Evolutionary conservation across 2,113 vertebrate species (phyloP), one percentile per base, ranked within the genome.

Genomic region (Rattus rattus): DNA sequence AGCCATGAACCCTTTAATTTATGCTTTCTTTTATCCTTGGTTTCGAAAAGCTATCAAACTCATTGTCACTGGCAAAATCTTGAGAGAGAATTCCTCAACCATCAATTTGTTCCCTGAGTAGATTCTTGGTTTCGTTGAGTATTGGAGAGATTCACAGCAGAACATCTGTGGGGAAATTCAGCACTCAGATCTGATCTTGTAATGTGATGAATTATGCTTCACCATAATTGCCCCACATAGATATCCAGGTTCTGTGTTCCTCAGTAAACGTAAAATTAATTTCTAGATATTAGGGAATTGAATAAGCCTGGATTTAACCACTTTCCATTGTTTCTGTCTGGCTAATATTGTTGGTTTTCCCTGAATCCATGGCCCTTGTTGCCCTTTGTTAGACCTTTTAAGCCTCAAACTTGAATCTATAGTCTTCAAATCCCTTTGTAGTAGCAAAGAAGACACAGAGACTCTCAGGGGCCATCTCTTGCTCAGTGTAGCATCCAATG

Each of bases 21-120:
- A 98, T 95, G 85, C 91, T 30, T 93, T 96, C 49, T 98, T 97
- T 94, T 93, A 97, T 86, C 92, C 88, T 49, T 93, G 84, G 94
- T 97, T 98, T 90, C 52, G 59, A 88, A 98, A 97, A 97, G 81
- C 63, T 4, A 54, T 54, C 52, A 54, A 54, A 54, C 52, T 54
- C n/a, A 97, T 96, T 69, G 59, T 90, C 20, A 97, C 92, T 54
- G 96, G 70, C 33, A 96, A 90, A 93, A 65, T 92, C 9, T 89
- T 96, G 11, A 96, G 54, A 12, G 85, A 1, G 49, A 86, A 85
- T 96, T 98, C 79, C 26, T 98, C 96, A 95, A 80, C 36, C 24
- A 54, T 80, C 1, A 95, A 47, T 17, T 97, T 52, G 77, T 96
- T 98, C 95, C 73, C 75, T 90, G 9, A 91, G 43, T 90, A 65